These are phyloP conservation scores for Dissostichus mawsoni DNA, from an alignment of 2,113 vertebrate species.

Conservation along the genomic window DNA sequence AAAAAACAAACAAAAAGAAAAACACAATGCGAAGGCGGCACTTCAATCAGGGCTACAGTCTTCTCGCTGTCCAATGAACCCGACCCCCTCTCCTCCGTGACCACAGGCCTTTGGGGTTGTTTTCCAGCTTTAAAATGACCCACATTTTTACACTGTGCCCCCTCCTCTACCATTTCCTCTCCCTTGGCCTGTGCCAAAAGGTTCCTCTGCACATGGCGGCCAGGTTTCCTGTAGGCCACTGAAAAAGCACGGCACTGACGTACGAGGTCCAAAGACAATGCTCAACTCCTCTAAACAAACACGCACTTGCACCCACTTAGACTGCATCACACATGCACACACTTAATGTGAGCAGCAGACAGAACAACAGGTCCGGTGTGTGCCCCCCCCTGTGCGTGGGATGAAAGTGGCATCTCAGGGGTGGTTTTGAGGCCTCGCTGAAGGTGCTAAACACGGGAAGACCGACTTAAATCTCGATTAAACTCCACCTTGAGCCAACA, in stretches of 20 bases:
- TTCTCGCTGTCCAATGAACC: conserved; percentile 46
- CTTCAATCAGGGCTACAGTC: conserved; percentile 67
- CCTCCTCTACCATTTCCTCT: conserved; percentile 80
- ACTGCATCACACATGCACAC: conserved; percentile 42
- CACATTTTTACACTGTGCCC: conserved; percentile 72
- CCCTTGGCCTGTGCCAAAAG: conserved; percentile 84
- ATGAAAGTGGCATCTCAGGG: conserved; percentile 47
- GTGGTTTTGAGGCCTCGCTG: conserved; percentile 24
- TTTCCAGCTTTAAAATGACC: conserved; percentile 83
- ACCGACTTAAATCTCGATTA: conserved; percentile 60
- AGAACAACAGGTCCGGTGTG: conserved; percentile 40
- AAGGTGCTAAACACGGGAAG: conserved; percentile 69
- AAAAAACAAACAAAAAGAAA: conserved; percentile 17
- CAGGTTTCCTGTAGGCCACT: conserved; percentile 84
- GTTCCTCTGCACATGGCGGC: conserved; percentile 86
- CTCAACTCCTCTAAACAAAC: conserved; percentile 81
- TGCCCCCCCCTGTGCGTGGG: conserved; percentile 4
- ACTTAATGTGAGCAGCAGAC: conserved; percentile 52
- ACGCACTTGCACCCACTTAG: conserved; percentile 62
- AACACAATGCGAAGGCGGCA: conserved; percentile 59
- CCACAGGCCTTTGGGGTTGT: conserved; percentile 73
- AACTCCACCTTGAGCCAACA: conserved; percentile 56
- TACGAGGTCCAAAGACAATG: conserved; percentile 82
- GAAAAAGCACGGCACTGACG: conserved; percentile 83
- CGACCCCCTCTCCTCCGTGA: conserved; percentile 20